A percentile compares a stretch with the other conserved stretches of the same genome.
These are phyloP conservation scores for Muricea muricata DNA, from an alignment of 92 coral and sea anemone genomes.

Conservation along the genomic window DNA sequence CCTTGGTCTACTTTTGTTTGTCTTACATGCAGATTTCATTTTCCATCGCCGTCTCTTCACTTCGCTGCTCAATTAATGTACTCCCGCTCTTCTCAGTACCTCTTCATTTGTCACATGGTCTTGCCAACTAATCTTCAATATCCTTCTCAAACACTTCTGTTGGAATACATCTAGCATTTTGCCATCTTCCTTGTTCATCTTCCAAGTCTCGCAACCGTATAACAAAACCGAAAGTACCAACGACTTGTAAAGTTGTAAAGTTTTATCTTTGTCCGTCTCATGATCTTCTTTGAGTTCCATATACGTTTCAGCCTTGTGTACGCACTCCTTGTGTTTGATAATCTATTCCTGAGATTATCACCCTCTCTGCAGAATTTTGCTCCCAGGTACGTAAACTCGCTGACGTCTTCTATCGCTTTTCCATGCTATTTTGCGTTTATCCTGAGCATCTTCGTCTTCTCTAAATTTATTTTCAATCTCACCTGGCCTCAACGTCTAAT, in stretches of 20 bases:
- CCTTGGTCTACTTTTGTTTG: constrained; percentile 41
- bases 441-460: too few species aligned
- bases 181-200: too few species aligned
- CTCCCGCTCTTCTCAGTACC: too few species aligned
- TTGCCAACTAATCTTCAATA: too few species aligned
- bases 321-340: constrained; percentile 26
- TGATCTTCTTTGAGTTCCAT: constrained; percentile 38
- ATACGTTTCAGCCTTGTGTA: constrained; percentile 30
- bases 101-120: too few species aligned
- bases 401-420: constrained; percentile 28
- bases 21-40: constrained; percentile 30
- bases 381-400: constrained; percentile 34
- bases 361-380: constrained; percentile 47
- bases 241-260: constrained; percentile 35
- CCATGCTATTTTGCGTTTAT: constrained; percentile 38
- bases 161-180: too few species aligned
- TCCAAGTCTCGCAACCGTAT: constrained; percentile 48
- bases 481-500: constrained; percentile 27
- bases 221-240: constrained; percentile 45
- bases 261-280: constrained; percentile 49
- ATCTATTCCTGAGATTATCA: constrained; percentile 40
- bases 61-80: too few species aligned
- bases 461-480: too few species aligned
- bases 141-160: too few species aligned
- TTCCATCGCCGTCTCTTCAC: too few species aligned